Conservation (phyloP, 2,797 vertebrate species). For the Hafferia zeledoni region DNA sequence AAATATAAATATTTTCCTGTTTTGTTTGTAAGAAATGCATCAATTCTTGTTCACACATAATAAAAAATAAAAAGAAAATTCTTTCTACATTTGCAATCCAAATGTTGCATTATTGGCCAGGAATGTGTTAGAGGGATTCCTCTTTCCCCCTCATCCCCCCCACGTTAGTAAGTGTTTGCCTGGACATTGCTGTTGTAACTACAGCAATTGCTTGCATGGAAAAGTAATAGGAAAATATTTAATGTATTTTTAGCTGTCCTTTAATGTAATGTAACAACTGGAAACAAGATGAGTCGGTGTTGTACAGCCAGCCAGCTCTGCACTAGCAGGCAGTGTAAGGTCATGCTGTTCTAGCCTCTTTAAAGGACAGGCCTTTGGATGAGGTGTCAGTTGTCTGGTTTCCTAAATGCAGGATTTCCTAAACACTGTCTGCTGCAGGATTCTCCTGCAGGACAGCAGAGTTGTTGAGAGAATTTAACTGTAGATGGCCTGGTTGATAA, state of each 20-base stretch:
- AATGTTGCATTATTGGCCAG: not conserved
- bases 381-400: slow-evolving; percentile 48
- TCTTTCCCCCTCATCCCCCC: not conserved
- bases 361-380: slow-evolving; percentile 54
- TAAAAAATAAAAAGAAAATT: not conserved
- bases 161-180: not conserved
- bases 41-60: not conserved
- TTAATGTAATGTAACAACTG: slow-evolving; percentile 71
- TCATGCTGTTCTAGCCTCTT: slow-evolving; percentile 30
- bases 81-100: not conserved
- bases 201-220: slow-evolving; percentile 56
- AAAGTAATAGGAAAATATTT: slow-evolving; percentile 69
- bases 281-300: slow-evolving; percentile 48
- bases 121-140: not conserved
- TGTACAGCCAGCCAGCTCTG: slow-evolving; percentile 22
- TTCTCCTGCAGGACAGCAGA: slow-evolving; percentile 24
- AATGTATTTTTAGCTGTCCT: slow-evolving; percentile 72
- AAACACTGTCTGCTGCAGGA: not conserved
- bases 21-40: not conserved
- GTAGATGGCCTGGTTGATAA: not conserved
- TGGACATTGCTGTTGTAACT: slow-evolving; percentile 15
- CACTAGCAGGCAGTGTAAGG: slow-evolving; percentile 26
- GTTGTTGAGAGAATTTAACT: not conserved
- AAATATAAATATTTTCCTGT: not conserved
- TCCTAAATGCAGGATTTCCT: not conserved